Percentiles rank a stretch among this genome's conserved stretches.
Evolutionary conservation across 1,140 invertebrate genomes (phyloP).

Genomic region (Rhagoletis zephyria): DNA sequence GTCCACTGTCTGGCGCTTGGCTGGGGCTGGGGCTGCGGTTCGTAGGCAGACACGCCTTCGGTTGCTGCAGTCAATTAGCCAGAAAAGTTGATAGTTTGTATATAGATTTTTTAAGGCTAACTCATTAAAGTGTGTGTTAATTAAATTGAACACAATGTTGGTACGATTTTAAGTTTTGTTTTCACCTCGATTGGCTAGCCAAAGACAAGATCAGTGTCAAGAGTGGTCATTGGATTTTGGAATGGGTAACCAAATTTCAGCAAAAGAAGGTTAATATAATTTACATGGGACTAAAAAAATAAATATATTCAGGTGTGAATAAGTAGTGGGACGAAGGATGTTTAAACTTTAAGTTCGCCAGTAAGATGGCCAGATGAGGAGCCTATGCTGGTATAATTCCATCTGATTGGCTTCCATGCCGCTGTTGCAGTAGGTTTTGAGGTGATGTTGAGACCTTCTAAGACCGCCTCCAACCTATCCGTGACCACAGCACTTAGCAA

Average conservation of each 20-base stretch:
- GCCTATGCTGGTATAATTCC: too few relatives aligned
- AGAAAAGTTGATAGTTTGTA: not conserved
- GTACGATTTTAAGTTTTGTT: not conserved
- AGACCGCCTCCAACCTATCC: too few relatives aligned
- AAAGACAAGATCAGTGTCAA: slow-evolving; percentile 10
- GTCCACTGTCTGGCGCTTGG: not conserved
- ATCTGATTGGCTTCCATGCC: too few relatives aligned
- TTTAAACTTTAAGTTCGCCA: too few relatives aligned
- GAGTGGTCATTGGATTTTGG: not conserved
- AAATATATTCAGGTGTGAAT: too few relatives aligned
- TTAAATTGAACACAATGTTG: slow-evolving; percentile 27
- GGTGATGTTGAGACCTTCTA: too few relatives aligned
- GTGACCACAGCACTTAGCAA: too few relatives aligned
- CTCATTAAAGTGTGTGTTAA: slow-evolving; percentile 47
- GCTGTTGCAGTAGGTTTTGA: too few relatives aligned
- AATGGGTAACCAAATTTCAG: not conserved
- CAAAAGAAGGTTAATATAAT: not conserved
- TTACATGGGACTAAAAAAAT: too few relatives aligned
- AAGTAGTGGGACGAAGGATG: too few relatives aligned
- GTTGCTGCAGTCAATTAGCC: not conserved
- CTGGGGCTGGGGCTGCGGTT: not conserved
- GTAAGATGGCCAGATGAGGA: too few relatives aligned
- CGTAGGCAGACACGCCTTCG: not conserved
- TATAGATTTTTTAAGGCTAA: not conserved
- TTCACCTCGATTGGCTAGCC: not conserved